Base-by-base conservation (phyloP, 2,797 vertebrate species). In the Hippoglossus hippoglossus region DNA sequence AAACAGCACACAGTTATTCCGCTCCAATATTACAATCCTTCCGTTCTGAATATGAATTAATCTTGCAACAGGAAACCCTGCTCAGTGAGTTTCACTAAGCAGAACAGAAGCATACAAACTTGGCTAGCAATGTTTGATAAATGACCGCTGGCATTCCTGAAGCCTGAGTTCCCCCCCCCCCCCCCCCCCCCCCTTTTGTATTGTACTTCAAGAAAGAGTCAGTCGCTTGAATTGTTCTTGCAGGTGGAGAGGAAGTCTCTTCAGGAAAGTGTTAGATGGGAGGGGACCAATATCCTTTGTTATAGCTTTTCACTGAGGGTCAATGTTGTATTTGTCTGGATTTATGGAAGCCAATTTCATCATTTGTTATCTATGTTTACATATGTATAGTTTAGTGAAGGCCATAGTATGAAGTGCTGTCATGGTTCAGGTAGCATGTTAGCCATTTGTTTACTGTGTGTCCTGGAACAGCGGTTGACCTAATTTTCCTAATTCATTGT, bases 211-310 rank as follows among this genome's bases (percentile, higher is more conserved):
- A 83, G 87, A 91, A 84, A 84, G 79, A 88, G 75, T 69, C 80
- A 74, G 76, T 81, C 73, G 57, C 36, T 61, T 66, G 82, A 85
- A 94, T 94, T 95, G 93, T 95, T 94, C 80, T 79, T 83, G 87
- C 90, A 93, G 89, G 85, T 93, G 90, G 76, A 87, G 91, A 92
- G 94, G 94, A 95, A 94, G 80, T 75, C 73, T 91, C 87, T 91
- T 89, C 87, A 94, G 92, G 93, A 95, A 94, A 94, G 82, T 83
- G 63, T 44, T 31, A 41, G 51, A 57, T 62, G 80, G 91, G 88
- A 88, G 88, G 82, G 65, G 77, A 77, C 87, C 49, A 25, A 54
- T 83, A 49, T 77, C 73, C 70, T 90, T 89, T 93, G 86, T 91
- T 82, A 69, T 31, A 65, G 41, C 31, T 36, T 59, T 82, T 9